Evolutionary conservation across 2,797 vertebrate genomes (phyloP), one percentile per base, ranked within the genome.

Genomic region (Sciurus vulgaris): DNA sequence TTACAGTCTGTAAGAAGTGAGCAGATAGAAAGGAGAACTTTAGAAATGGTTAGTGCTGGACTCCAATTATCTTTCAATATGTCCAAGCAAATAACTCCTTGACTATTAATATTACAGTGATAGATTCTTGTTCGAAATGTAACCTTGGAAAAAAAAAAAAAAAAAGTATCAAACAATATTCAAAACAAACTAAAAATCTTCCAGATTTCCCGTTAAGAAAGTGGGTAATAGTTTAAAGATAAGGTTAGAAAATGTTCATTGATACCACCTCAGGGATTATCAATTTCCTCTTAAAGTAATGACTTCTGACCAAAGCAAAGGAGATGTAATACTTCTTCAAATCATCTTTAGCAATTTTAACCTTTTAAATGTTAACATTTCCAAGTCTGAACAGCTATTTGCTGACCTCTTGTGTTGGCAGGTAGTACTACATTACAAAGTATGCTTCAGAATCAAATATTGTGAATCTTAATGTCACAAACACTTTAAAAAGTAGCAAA

Each of bases 1-100:
- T 99, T 99, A 98, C 99, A 99, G 98, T 99, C 99, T 98, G 99
- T 99, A 93, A 99, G 99, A 97, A 99, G 99, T 94, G 99, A 99
- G 98, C 99, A 99, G 99, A 99, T 99, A 96, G 99, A 99, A 95
- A 99, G 99, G 41, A 99, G 99, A 86, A 99, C 99, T 98, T 99
- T 99, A 97, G 99, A 99, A 98, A 99, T 99, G 97, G 99, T 99
- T 97, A 99, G 98, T 0, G 99, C 99, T n/a, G 99, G 99, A 96
- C 99, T 99, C 99, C 99, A 99, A 97, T 98, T 99, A 95, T 97
- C 99, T 96, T 99, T 99, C 95, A 99, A 97, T 97, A 99, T 99
- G 98, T 99, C 99, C 98, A 99, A 98, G 96, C 99, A 99, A 98
- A 99, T 99, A 97, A 99, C 99, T 5, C 99, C 99, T 98, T 99